Evolutionary conservation across 2,888 invertebrate genomes (phyloP), one percentile per base, ranked within the genome.

Genomic region (Camponotus fellah): DNA sequence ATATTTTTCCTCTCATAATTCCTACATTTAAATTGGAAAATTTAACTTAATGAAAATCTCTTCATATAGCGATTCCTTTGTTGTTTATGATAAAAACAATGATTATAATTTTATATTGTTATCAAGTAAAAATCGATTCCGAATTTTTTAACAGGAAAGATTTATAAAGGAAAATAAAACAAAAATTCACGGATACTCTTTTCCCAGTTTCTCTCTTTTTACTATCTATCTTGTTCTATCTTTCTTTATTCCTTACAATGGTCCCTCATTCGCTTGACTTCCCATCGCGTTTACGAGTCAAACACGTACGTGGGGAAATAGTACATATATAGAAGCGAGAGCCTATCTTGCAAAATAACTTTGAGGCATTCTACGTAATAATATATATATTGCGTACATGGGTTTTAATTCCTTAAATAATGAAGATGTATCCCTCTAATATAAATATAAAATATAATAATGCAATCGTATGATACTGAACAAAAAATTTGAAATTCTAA

Each of bases 221-320:
- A 34, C 26, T 62, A 74, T 58, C 60, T 49, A 32, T 68, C 66
- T 77, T 60, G n/a, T 53, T 64, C 56, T 32, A 40, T 79, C 79
- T 79, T 62, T 71, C 83, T 64, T 65, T 60, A n/a, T 8, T 34
- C 43, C 71, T 82, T 66, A 32, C n/a, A 49, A 58, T 68, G 56
- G n/a, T 69, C 69, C 62, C 37, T 82, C 64, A 60, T 56, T 75
- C 72, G 65, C 53, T 26, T 74, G 62, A 68, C 75, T 81, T 17
- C 49, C 64, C 64, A 46, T 46, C 74, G 3, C 37, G 12, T 53
- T 21, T 71, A 56, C 64, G 37, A 32, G 66, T 14, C 79, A 60
- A 71, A 43, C 84, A 86, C 46, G 75, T 82, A 88, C 83, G 85
- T 88, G 83, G 85, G 83, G 85, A 88, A 88, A 77, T 85, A 82